Evolutionary conservation across 2,888 invertebrate genomes (phyloP), one percentile per base, ranked within the genome.

Genomic region (Lamellibrachia columna): DNA sequence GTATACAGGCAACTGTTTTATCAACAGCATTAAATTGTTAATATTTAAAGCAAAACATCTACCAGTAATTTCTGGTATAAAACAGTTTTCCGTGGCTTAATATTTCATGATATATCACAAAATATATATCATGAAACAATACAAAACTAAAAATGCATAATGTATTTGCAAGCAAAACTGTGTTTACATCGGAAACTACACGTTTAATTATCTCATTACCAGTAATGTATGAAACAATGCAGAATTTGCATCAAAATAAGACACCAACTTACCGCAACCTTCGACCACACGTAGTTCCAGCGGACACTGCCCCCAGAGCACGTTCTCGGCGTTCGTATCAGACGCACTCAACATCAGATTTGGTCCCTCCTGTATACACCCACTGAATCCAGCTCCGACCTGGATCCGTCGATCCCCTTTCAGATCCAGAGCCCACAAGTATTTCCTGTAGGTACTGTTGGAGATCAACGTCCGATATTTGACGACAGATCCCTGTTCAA

Each of bases 381-480:
- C 93, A 7, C 92, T 93, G 52, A 92, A 93, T 8, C 92, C 92
- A 7, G 53, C 90, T 52, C 93, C 93, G 11, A 93, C 92, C n/a
- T 28, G 55, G n/a, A 93, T n/a, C 28, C 91, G n/a, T 9, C 91
- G 90, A 9, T 92, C 92, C 22, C 90, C 28, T 3, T 22, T 90
- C 55, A 92, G 52, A 90, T 93, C 92, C 52, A 93, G 75, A 8
- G 90, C 93, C 93, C 93, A 93, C 53, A 93, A 53, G 53, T 92
- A 92, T 28, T 53, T 40, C 60, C 93, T 40, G 92, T 90, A 93
- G 8, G 93, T 93, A 92, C 93, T 93, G 53, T 93, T 93, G 15
- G 93, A 93, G 28, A 93, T 52, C 52, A 92, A 15, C 53, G 53
- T 53, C 28, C 52, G 11, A 28, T 92, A 91, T 40, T 91, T 28